Base-by-base conservation (phyloP, 2,113 vertebrate species). In the Melospiza georgiana region DNA sequence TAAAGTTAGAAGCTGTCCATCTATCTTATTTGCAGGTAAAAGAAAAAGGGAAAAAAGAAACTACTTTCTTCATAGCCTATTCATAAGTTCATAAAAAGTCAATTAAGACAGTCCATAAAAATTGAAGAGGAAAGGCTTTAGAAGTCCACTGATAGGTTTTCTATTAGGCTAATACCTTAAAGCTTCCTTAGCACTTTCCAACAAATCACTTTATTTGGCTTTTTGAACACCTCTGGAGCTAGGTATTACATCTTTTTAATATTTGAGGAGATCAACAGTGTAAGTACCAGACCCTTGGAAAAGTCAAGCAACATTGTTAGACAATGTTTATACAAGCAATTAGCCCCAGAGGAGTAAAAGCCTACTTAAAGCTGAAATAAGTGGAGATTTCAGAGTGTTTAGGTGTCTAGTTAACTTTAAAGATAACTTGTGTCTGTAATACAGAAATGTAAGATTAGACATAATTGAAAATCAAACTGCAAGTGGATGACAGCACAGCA, bases 51-150 rank as follows among this genome's bases (percentile, higher is more conserved):
- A 20, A 30, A 75, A 49, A 51, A 58, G 24, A 46, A 43, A 41
- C 31, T 11, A 35, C 65, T 81, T 93, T 90, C 90, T 92, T 89
- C 69, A 81, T 92, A 84, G 55, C n/a, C 83, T 58, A 51, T 87
- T 95, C 49, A 5, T 82, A 96, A 93, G 76, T 66, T 48, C 87
- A 93, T 95, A 94, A 97, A 93, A 96, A 96, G 87, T 93, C 90
- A 96, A 87, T 95, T 95, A 96, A 94, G 92, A 88, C 18, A 94
- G 84, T 96, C 79, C 90, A 94, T 97, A 96, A 95, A 96, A 97
- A 91, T 52, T 91, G 82, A 93, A 96, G 87, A 88, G 75, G 75
- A 80, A 80, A 85, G 67, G 63, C 75, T 96, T 93, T 95, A 93
- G 67, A 95, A 95, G 82, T 93, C 43, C 75, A 91, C 69, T 75